Evolutionary conservation across 2,888 invertebrate genomes (phyloP).

Genomic region (Galeruca laticollis): DNA sequence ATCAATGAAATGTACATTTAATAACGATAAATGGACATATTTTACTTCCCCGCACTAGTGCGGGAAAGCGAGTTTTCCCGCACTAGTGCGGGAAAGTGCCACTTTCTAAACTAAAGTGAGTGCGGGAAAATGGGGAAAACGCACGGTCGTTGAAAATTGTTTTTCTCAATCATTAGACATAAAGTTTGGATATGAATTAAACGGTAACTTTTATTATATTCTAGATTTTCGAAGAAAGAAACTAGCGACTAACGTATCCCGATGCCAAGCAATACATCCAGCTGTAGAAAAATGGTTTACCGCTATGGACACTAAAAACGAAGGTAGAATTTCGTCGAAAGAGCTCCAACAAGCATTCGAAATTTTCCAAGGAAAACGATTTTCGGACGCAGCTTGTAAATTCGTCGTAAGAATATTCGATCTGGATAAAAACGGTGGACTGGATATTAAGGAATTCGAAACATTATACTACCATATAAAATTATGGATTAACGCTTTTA

Average conservation of each 20-base stretch:
- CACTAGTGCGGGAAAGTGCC: too few relatives aligned
- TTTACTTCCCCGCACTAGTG: too few relatives aligned
- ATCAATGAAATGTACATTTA: too few relatives aligned
- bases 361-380: conserved; percentile 60
- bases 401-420: conserved; percentile 63
- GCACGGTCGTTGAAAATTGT: too few relatives aligned
- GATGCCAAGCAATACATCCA: conserved; percentile 45
- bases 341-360: conserved; percentile 62
- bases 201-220: not conserved
- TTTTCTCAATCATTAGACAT: not conserved
- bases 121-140: too few relatives aligned
- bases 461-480: conserved; percentile 61
- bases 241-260: not conserved
- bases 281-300: conserved; percentile 60
- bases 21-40: too few relatives aligned
- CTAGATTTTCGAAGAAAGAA: not conserved
- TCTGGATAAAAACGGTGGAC: conserved; percentile 61
- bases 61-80: too few relatives aligned
- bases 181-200: not conserved
- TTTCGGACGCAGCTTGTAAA: conserved; percentile 61
- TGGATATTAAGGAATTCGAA: conserved; percentile 62
- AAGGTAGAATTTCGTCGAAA: conserved; percentile 59
- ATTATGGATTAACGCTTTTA: conserved; percentile 62
- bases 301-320: conserved; percentile 54
- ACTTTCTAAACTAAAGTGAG: too few relatives aligned